These are phyloP conservation scores for Mus pahari DNA, from an alignment of 2,113 vertebrate species.

Conservation along the genomic window DNA sequence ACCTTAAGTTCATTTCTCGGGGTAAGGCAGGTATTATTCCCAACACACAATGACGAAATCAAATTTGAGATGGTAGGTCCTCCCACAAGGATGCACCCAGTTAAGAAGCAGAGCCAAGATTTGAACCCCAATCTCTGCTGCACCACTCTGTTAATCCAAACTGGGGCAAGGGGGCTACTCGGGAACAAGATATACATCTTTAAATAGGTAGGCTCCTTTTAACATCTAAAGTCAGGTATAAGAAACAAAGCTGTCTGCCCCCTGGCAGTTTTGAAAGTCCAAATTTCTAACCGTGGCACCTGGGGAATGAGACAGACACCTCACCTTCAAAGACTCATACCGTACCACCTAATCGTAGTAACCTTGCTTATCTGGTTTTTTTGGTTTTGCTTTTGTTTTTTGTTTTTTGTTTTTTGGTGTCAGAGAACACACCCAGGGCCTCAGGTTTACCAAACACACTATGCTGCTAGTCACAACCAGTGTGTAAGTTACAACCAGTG, in stretches of 20 bases:
- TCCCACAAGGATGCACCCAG: neutral
- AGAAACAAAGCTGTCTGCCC: neutral
- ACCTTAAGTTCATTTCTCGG: neutral
- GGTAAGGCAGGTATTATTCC: neutral
- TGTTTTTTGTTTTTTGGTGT: neutral
- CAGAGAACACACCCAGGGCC: neutral
- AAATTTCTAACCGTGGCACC: neutral
- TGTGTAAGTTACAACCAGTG: neutral
- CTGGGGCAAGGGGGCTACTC: neutral
- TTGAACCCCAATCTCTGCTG: neutral
- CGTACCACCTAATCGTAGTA: neutral
- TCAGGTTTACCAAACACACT: neutral
- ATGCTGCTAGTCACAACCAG: neutral
- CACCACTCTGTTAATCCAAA: neutral
- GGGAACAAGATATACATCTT: neutral
- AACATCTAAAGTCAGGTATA: constrained; percentile 30
- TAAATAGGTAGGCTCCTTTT: neutral
- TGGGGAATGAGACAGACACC: neutral
- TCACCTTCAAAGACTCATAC: neutral
- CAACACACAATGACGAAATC: neutral
- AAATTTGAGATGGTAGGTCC: neutral
- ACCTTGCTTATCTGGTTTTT: neutral
- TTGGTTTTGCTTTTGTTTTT: no score
- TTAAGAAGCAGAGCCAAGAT: neutral
- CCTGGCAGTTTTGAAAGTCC: neutral